phyloP scores from a whole-genome alignment of 2,888 invertebrate species.

The Lepidonotus clava region DNA sequence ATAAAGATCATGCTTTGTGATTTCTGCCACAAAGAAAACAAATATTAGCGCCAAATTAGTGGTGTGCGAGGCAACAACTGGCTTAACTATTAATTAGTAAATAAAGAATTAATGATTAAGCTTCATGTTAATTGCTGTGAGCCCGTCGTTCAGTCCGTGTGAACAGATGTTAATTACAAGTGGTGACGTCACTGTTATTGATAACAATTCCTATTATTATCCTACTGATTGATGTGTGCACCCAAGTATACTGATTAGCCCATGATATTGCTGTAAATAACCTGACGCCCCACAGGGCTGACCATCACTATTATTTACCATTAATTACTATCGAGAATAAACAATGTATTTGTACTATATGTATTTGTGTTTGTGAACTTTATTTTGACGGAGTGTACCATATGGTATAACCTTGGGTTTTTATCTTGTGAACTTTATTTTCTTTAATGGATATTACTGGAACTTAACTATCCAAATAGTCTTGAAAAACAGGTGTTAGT shows the following conservation, averaged over 20 bases:
- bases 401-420: too few species aligned
- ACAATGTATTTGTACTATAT: slow-evolving; percentile 45
- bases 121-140: neutral
- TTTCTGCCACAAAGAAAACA: too few species aligned
- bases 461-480: too few species aligned
- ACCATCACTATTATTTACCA: slow-evolving; percentile 35
- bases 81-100: too few species aligned
- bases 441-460: too few species aligned
- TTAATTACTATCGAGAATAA: slow-evolving; percentile 45
- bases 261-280: slow-evolving; percentile 46
- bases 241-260: slow-evolving; percentile 3
- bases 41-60: too few species aligned
- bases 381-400: too few species aligned
- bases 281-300: neutral
- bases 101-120: neutral
- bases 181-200: slow-evolving; percentile 39
- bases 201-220: slow-evolving; percentile 25
- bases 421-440: too few species aligned
- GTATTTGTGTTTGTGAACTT: too few species aligned
- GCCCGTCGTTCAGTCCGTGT: neutral
- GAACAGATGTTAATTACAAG: neutral
- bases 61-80: too few species aligned
- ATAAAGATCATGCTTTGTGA: neutral
- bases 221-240: slow-evolving; percentile 38
- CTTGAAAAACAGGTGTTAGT: too few species aligned